Percentiles rank a stretch among this genome's conserved stretches.
Evolutionary conservation across 2,797 vertebrate genomes (phyloP).

Genomic region (Streptopelia turtur): DNA sequence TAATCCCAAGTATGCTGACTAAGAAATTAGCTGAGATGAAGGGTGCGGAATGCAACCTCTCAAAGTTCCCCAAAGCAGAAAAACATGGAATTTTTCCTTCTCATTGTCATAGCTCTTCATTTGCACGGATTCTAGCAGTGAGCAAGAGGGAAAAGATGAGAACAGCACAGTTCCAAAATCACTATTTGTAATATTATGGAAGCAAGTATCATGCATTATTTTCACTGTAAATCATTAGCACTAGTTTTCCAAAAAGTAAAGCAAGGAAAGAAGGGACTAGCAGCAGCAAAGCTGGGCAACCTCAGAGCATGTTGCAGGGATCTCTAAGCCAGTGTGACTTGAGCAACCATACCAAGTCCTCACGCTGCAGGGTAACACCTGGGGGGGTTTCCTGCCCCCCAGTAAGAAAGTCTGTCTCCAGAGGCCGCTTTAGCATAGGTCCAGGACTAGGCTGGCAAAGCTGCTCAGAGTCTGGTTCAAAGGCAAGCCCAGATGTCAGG

Average conservation of each 20-base stretch:
- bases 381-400: background rate
- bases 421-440: background rate
- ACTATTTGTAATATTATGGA: background rate
- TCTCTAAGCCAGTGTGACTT: background rate
- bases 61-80: constrained; percentile 20
- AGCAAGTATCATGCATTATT: background rate
- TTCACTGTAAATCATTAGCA: background rate
- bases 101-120: background rate
- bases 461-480: background rate
- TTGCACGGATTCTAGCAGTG: background rate
- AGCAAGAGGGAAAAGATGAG: background rate
- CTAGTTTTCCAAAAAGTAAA: background rate
- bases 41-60: background rate
- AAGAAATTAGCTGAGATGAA: constrained; percentile 15
- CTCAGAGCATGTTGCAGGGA: background rate
- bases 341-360: background rate
- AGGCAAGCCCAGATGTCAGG: background rate
- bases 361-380: fast-evolving
- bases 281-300: background rate
- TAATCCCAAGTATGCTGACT: background rate
- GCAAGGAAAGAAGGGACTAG: background rate
- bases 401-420: background rate
- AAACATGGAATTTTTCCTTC: constrained; percentile 6
- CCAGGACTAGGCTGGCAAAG: background rate
- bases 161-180: constrained; percentile 22